Conservation (phyloP, 1,140 invertebrate species). For the Nasonia longicornis region DNA sequence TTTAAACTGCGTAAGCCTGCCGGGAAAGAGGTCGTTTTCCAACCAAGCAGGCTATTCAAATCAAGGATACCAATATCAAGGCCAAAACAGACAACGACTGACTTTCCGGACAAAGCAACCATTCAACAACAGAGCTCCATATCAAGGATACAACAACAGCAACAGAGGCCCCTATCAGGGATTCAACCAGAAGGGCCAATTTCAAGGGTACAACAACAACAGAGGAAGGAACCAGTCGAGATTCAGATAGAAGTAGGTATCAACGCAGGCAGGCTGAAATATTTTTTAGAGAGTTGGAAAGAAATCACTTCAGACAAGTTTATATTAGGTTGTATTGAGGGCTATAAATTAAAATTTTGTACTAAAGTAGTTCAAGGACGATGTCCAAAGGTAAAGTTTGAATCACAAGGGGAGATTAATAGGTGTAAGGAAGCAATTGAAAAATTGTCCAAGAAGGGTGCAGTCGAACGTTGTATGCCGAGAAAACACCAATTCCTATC, state of each 20-base stretch:
- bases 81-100: neutral
- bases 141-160: neutral
- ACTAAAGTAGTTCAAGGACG: neutral
- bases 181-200: neutral
- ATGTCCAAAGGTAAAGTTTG: neutral
- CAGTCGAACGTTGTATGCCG: neutral
- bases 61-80: neutral
- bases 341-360: neutral
- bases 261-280: neutral
- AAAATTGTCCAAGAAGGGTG: neutral
- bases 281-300: neutral
- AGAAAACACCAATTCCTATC: conserved; percentile 8
- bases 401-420: neutral
- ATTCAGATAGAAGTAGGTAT: conserved; percentile 9
- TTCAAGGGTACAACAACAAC: no score
- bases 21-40: neutral
- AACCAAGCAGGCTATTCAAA: neutral
- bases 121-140: neutral
- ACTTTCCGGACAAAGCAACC: neutral
- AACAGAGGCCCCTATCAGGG: neutral
- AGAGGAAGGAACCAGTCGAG: no score
- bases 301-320: conserved; percentile 8
- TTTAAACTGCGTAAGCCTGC: conserved; percentile 15
- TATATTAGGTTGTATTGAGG: neutral
- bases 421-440: neutral